These are phyloP conservation scores for Steinernema khuongi DNA, from an alignment of 1,140 invertebrate genomes.

Conservation along the genomic window DNA sequence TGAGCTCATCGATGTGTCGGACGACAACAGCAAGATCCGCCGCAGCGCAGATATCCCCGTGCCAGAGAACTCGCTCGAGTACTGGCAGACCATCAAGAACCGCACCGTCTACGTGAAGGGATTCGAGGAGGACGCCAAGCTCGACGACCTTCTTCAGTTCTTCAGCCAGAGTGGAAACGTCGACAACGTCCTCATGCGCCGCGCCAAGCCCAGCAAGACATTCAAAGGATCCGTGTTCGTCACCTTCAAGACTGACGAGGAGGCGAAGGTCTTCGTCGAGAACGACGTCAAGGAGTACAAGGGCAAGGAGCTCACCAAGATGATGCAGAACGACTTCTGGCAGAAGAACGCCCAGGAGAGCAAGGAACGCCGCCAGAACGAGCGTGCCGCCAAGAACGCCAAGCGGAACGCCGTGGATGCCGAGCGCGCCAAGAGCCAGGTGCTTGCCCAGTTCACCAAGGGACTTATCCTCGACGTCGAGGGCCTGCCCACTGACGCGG, in stretches of 20 bases:
- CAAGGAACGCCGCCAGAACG: slow-evolving; percentile 55
- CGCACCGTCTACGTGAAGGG: slow-evolving; percentile 82
- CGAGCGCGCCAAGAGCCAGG: background rate
- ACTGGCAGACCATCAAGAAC: slow-evolving; percentile 70
- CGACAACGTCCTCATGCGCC: slow-evolving; percentile 67
- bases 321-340: slow-evolving; percentile 65
- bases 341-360: slow-evolving; percentile 69
- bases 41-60: slow-evolving; percentile 71
- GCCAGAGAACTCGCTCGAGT: slow-evolving; percentile 77
- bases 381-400: slow-evolving; percentile 32
- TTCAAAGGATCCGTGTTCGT: slow-evolving; percentile 83
- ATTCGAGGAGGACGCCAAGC: slow-evolving; percentile 69
- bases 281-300: slow-evolving; percentile 68
- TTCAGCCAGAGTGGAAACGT: slow-evolving; percentile 70
- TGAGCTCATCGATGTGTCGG: slow-evolving; percentile 72
- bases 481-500: slow-evolving; percentile 35
- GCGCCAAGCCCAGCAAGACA: slow-evolving; percentile 34
- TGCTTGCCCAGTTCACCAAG: slow-evolving; percentile 51
- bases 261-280: slow-evolving; percentile 68
- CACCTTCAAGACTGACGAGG: slow-evolving; percentile 72
- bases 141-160: slow-evolving; percentile 72
- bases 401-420: background rate
- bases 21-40: slow-evolving; percentile 75
- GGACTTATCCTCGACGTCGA: slow-evolving; percentile 49
- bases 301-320: slow-evolving; percentile 39